Conservation (phyloP, 2,888 invertebrate species). For the Cryptus armator region DNA sequence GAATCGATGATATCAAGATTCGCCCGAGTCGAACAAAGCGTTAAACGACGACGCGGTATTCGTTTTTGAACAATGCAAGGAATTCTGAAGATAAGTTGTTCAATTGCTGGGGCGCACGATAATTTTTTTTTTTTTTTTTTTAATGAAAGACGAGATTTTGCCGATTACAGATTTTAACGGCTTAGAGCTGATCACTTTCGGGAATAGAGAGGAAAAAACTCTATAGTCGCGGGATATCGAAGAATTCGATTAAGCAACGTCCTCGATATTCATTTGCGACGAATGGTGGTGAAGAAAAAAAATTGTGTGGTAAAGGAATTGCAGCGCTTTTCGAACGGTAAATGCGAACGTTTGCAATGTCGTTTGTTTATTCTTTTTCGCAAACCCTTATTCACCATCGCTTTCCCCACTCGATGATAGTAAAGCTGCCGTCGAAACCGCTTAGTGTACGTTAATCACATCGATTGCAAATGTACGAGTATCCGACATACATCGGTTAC, state of each 20-base stretch:
- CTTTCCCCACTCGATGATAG: slow-evolving; percentile 25
- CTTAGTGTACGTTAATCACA: slow-evolving; percentile 42
- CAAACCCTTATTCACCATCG: slow-evolving; percentile 14
- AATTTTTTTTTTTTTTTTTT: neutral
- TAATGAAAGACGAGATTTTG: too few species aligned
- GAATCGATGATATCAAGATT: neutral
- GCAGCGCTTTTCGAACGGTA: neutral
- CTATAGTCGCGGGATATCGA: neutral
- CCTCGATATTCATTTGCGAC: slow-evolving; percentile 2
- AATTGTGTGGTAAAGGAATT: slow-evolving; percentile 43
- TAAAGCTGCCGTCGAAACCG: slow-evolving; percentile 8
- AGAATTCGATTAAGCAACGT: slow-evolving; percentile 25
- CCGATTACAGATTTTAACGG: neutral
- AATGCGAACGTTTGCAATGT: slow-evolving; percentile 30
- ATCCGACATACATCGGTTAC: neutral
- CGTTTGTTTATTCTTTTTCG: neutral
- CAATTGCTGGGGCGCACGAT: neutral
- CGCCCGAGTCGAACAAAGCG: neutral
- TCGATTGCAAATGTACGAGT: slow-evolving; percentile 28
- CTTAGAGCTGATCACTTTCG: neutral
- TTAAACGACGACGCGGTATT: neutral
- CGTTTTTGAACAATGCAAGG: neutral
- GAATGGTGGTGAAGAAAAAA: slow-evolving; percentile 35
- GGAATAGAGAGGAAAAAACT: neutral
- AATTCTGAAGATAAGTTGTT: neutral